Conservation (phyloP, 1,140 invertebrate species). For the Dreissena rostriformis region DNA sequence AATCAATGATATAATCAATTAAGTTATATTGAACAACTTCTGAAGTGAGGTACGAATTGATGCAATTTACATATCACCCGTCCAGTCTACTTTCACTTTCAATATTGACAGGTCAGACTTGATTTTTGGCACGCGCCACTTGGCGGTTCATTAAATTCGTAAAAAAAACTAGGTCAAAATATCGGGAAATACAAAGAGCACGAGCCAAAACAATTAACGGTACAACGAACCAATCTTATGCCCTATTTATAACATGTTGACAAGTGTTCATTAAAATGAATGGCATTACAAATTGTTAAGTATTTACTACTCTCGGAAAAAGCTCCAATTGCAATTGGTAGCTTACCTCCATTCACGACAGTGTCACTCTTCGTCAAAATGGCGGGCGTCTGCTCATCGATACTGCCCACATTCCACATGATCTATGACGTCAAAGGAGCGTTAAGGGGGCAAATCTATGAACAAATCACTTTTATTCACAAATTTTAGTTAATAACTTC, state of each 20-base stretch:
- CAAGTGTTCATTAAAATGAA: background rate
- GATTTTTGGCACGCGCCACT: background rate
- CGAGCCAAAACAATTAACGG: no score
- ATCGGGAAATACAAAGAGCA: background rate
- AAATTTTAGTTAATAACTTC: background rate
- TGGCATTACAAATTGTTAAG: background rate
- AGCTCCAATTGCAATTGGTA: slow-evolving; percentile 66
- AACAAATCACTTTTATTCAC: background rate
- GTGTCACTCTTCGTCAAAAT: slow-evolving; percentile 80
- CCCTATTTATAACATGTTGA: background rate
- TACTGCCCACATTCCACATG: slow-evolving; percentile 76
- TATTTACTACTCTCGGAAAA: slow-evolving; percentile 9
- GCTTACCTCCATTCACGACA: slow-evolving; percentile 73
- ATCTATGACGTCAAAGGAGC: slow-evolving; percentile 47
- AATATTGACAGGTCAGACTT: background rate
- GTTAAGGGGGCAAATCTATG: slow-evolving; percentile 6
- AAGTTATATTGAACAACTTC: no score
- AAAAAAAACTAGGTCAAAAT: slow-evolving; percentile 43
- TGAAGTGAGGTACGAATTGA: no score
- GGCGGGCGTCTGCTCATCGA: slow-evolving; percentile 75
- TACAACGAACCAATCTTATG: no score
- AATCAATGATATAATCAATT: no score
- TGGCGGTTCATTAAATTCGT: slow-evolving; percentile 1
- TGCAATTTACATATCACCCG: no score
- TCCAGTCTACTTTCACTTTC: slow-evolving; percentile 15